Evolutionary conservation across 2,888 invertebrate genomes (phyloP).

Genomic region (Eumerus sabulonum): DNA sequence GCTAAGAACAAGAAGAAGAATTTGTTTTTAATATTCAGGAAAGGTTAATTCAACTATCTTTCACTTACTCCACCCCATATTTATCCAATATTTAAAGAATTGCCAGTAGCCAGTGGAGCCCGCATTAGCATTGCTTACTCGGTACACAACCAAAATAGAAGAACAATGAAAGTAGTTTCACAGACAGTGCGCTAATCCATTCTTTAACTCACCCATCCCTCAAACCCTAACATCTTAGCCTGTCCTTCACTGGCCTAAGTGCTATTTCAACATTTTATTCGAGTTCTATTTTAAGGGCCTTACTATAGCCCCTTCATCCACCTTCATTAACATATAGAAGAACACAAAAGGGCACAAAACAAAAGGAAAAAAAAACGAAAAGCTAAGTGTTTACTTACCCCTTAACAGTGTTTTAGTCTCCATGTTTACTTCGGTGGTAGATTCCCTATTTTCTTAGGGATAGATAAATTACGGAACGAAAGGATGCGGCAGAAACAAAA

Average conservation of each 20-base stretch:
- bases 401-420: conserved; percentile 69
- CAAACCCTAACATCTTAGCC: no score
- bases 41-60: no score
- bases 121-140: no score
- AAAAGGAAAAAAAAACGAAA: conserved; percentile 2
- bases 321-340: not conserved
- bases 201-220: no score
- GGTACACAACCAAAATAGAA: no score
- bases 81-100: no score
- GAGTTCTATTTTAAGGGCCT: not conserved
- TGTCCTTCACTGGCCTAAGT: not conserved
- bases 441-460: conserved; percentile 40
- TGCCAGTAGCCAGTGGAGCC: no score
- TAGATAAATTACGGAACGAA: conserved; percentile 26
- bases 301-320: conserved; percentile 2
- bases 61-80: no score
- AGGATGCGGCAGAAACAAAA: conserved; percentile 16
- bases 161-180: no score
- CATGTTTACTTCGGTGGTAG: conserved; percentile 66
- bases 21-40: no score
- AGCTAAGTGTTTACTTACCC: conserved; percentile 64
- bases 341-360: not conserved
- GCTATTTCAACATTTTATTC: conserved; percentile 8
- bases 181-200: no score
- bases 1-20: no score